Evolutionary conservation across 2,888 invertebrate genomes (phyloP).

Genomic region (Drosophila sordidula): DNA sequence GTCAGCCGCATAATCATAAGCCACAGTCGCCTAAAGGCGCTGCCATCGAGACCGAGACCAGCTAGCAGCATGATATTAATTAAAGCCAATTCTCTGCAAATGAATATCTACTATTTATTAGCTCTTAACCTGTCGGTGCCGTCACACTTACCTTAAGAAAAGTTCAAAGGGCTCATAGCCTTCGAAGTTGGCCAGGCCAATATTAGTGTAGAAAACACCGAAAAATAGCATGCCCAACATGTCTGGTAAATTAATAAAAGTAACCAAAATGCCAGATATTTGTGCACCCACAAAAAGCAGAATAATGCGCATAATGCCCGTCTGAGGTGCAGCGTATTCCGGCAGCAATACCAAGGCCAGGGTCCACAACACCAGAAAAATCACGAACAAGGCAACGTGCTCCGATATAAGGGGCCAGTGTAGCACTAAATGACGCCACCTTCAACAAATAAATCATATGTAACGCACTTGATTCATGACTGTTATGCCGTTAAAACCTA

Average conservation of each 20-base stretch:
- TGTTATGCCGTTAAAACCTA: too few species aligned
- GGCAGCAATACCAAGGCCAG: slow-evolving; percentile 83
- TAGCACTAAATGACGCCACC: slow-evolving; percentile 82
- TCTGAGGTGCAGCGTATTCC: slow-evolving; percentile 74
- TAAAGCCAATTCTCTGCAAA: slow-evolving; percentile 87
- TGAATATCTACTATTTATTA: not conserved
- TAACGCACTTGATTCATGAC: too few species aligned
- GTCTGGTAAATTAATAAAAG: slow-evolving; percentile 85
- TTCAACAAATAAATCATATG: slow-evolving; percentile 43
- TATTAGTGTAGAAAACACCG: slow-evolving; percentile 86
- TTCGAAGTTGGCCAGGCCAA: slow-evolving; percentile 85
- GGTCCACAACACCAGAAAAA: slow-evolving; percentile 84
- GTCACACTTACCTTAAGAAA: slow-evolving; percentile 85
- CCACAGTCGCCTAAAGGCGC: slow-evolving; percentile 86
- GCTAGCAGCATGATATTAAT: slow-evolving; percentile 88
- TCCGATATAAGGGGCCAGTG: slow-evolving; percentile 83
- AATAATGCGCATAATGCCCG: slow-evolving; percentile 83
- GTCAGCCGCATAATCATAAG: slow-evolving; percentile 87
- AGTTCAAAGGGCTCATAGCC: slow-evolving; percentile 85
- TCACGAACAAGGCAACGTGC: slow-evolving; percentile 81
- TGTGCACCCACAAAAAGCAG: slow-evolving; percentile 84
- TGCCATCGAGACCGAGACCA: slow-evolving; percentile 88
- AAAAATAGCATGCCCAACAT: slow-evolving; percentile 88
- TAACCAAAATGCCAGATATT: slow-evolving; percentile 81
- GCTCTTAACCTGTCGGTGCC: not conserved